A percentile compares a stretch with the other conserved stretches of the same genome.
These are phyloP conservation scores for Eremobia ochroleuca DNA, from an alignment of 2,888 invertebrate species.

Conservation along the genomic window DNA sequence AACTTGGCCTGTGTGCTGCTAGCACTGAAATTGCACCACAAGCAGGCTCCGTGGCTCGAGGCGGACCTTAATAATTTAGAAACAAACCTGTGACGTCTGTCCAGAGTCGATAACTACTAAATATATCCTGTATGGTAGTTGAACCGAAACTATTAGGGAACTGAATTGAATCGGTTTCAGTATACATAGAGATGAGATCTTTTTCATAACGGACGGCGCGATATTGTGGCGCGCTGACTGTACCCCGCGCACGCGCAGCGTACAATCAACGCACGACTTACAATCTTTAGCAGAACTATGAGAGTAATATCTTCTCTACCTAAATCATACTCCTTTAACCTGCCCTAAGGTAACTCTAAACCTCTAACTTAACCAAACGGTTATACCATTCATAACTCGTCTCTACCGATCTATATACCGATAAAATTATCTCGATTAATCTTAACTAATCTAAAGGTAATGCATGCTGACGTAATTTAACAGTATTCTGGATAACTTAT, in stretches of 20 bases:
- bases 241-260: constrained; percentile 42
- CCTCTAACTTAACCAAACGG: constrained; percentile 82
- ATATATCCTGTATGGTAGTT: constrained; percentile 53
- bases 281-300: constrained; percentile 79
- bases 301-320: constrained; percentile 77
- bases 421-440: constrained; percentile 78
- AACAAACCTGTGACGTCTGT: constrained; percentile 63
- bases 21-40: constrained; percentile 1
- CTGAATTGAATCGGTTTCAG: constrained; percentile 48
- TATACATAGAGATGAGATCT: constrained; percentile 70
- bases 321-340: constrained; percentile 75
- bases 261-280: constrained; percentile 71
- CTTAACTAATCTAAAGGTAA: constrained; percentile 72
- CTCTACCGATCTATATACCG: constrained; percentile 73
- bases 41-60: constrained; percentile 51
- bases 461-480: constrained; percentile 68
- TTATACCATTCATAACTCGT: constrained; percentile 80
- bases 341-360: constrained; percentile 79
- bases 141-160: constrained; percentile 53
- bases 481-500: constrained; percentile 91
- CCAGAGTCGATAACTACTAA: constrained; percentile 56
- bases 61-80: constrained; percentile 52
- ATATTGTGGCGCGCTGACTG: constrained; percentile 66
- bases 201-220: constrained; percentile 83
- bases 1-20: constrained; percentile 6